Evolutionary conservation across 2,797 vertebrate genomes (phyloP), one percentile per base, ranked within the genome.

Genomic region (Danio aesculapii): DNA sequence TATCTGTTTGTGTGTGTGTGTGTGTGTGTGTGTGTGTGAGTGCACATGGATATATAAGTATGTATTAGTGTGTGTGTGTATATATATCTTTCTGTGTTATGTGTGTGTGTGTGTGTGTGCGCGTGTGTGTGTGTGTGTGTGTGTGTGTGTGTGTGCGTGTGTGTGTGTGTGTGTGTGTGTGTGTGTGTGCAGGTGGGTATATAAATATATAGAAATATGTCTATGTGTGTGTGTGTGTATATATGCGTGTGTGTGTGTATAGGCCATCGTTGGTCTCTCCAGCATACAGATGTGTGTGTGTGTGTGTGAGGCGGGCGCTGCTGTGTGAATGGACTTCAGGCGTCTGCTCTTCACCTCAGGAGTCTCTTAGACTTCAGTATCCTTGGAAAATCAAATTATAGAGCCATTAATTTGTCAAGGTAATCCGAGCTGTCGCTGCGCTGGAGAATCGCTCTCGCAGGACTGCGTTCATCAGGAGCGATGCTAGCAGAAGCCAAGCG

Each of bases 381-480:
- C 92, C 92, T 72, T 81, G 86, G 83, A 92, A 95, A 94, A 94
- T 94, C 93, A 89, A 94, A 94, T 95, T 94, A 95, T 91, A 91
- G 90, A 92, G 90, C 92, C 94, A 94, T 94, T 95, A 93, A 95
- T 95, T 94, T 94, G 90, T 92, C 90, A 90, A 89, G 91, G 93
- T 95, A 94, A 95, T 95, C 93, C 92, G 85, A 86, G 86, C 91
- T 93, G 92, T 93, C 92, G 90, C 84, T 89, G 88, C 89, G 90
- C 87, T 87, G 89, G 91, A 93, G 90, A 91, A 92, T 91, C 90
- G 91, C 92, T 93, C 93, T 94, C 93, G 77, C 84, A 90, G 92
- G 92, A 90, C 89, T 87, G 86, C 89, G 90, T 92, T 93, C 91
- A 92, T 93, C 91, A 93, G 91, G 90, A 90, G 88, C 88, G 91